These are phyloP conservation scores for Diphyllodes magnificus DNA, from an alignment of 2,113 vertebrate genomes.

Conservation along the genomic window DNA sequence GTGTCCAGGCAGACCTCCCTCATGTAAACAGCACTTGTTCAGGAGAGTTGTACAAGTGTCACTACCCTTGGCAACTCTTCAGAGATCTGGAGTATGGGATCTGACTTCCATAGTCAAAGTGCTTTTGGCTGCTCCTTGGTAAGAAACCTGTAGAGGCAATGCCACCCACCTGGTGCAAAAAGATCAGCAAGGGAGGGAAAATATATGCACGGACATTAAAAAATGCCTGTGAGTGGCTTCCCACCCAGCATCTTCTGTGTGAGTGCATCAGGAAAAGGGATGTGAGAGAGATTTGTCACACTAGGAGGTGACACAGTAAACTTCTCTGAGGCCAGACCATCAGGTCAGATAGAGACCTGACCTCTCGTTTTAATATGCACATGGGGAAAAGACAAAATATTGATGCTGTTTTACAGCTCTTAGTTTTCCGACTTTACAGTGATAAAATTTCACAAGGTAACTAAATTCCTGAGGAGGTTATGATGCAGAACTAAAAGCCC, in stretches of 20 bases:
- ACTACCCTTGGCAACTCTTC: background rate
- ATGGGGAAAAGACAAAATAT: slow-evolving; percentile 17
- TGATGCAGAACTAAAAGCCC: slow-evolving; percentile 38
- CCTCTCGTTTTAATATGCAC: background rate
- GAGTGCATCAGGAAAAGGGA: background rate
- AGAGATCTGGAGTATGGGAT: background rate
- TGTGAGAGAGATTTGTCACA: slow-evolving; percentile 2
- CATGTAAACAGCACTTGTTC: background rate
- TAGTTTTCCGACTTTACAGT: slow-evolving; percentile 43
- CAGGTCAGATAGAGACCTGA: background rate
- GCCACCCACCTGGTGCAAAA: slow-evolving; percentile 8
- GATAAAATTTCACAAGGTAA: slow-evolving; percentile 52
- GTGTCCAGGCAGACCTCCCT: background rate
- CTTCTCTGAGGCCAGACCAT: background rate
- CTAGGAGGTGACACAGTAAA: slow-evolving; percentile 37
- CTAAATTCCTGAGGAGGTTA: slow-evolving; percentile 42
- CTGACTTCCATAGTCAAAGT: background rate
- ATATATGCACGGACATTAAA: background rate
- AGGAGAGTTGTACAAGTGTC: background rate
- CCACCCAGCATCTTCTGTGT: background rate
- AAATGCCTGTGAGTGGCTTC: background rate
- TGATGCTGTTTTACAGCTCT: slow-evolving; percentile 34
- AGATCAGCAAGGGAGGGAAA: background rate
- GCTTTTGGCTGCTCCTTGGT: background rate
- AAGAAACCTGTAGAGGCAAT: slow-evolving; percentile 20